Evolutionary conservation across 2,797 vertebrate species (phyloP).

Genomic region (Threskiornis aethiopicus): DNA sequence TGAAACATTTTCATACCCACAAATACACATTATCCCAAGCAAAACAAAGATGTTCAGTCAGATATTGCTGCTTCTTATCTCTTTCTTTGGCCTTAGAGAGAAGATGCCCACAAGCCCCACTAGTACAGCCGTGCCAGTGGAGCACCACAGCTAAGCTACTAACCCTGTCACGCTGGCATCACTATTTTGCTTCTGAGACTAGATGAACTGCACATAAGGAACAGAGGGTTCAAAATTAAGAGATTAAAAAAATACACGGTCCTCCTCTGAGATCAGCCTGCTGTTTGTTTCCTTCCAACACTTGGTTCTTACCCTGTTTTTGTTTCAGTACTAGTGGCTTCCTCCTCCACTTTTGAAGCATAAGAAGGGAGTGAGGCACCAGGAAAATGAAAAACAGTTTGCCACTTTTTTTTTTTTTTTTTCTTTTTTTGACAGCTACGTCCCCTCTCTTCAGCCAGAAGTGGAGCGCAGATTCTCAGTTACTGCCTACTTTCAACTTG

Average conservation of each 20-base stretch:
- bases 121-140: neutral
- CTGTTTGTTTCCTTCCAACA: neutral
- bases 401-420: fast-evolving
- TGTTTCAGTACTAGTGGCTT: neutral
- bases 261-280: neutral
- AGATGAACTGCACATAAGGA: neutral
- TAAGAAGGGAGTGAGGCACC: neutral
- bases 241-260: neutral
- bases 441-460: neutral
- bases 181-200: neutral
- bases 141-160: neutral
- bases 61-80: neutral
- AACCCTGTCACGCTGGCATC: neutral
- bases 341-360: neutral
- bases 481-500: neutral
- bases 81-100: neutral
- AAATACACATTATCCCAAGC: neutral
- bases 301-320: neutral
- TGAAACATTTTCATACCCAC: neutral
- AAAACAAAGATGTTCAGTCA: neutral
- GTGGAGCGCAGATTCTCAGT: neutral
- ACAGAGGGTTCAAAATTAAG: neutral
- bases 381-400: neutral
- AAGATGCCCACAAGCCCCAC: neutral
- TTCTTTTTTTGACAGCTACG: neutral